Evolutionary conservation across 2,888 invertebrate genomes (phyloP).

Genomic region (Sylvicola cinctus): DNA sequence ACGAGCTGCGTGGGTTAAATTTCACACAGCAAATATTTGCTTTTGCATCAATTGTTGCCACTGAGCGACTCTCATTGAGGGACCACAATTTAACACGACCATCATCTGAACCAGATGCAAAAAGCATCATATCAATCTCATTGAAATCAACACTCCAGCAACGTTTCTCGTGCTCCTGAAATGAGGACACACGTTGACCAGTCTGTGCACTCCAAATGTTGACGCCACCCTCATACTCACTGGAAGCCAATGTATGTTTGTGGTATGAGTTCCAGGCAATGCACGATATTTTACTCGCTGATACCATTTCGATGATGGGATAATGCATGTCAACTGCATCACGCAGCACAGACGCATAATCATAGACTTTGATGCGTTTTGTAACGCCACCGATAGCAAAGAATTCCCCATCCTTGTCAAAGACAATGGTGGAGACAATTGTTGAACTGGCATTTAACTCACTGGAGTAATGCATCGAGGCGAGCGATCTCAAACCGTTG

Average conservation of each 20-base stretch:
- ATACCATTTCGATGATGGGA: constrained; percentile 78
- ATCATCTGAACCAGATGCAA: constrained; percentile 87
- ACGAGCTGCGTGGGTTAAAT: constrained; percentile 65
- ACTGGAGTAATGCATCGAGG: constrained; percentile 74
- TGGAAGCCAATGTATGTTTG: constrained; percentile 68
- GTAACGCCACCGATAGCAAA: constrained; percentile 93
- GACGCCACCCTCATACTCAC: constrained; percentile 88
- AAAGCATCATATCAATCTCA: constrained; percentile 66
- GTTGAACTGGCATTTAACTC: constrained; percentile 75
- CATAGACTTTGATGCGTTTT: constrained; percentile 82
- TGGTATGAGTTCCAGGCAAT: constrained; percentile 87
- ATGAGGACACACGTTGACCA: constrained; percentile 49
- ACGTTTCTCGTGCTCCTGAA: constrained; percentile 82
- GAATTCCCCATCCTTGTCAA: constrained; percentile 87
- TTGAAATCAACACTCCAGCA: constrained; percentile 96
- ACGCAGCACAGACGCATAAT: constrained; percentile 65
- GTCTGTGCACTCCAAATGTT: constrained; percentile 81
- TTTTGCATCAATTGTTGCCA: constrained; percentile 75
- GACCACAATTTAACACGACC: constrained; percentile 86
- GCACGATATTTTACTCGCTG: constrained; percentile 84
- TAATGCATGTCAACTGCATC: constrained; percentile 83
- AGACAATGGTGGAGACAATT: constrained; percentile 82
- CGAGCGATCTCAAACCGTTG: constrained; percentile 55
- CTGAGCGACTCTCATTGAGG: constrained; percentile 65
- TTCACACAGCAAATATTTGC: constrained; percentile 93